Percentiles rank a stretch among this genome's conserved stretches.
phyloP scores from a whole-genome alignment of 1,140 invertebrate species.

The Zaprionus tsacasi region DNA sequence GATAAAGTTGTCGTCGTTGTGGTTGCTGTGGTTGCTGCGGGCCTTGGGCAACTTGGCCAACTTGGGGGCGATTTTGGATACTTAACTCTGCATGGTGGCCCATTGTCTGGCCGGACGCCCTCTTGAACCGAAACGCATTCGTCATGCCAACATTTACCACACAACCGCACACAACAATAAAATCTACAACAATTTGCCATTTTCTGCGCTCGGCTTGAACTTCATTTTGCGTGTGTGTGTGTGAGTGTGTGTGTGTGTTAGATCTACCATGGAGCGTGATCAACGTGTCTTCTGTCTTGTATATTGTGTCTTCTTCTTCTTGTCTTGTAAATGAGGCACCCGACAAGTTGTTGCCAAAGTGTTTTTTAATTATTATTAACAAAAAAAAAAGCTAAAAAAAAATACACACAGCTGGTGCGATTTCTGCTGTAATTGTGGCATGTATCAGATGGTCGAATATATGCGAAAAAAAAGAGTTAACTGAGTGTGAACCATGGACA shows the following conservation, averaged over 20 bases:
- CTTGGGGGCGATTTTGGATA: constrained; percentile 39
- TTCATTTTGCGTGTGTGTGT: constrained; percentile 20
- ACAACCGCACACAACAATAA: constrained; percentile 18
- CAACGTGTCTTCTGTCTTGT: background rate
- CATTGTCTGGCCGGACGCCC: constrained; percentile 28
- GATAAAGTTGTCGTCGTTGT: constrained; percentile 24
- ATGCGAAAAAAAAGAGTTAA: background rate
- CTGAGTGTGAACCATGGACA: background rate
- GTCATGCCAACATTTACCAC: constrained; percentile 22
- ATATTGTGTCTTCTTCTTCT: background rate
- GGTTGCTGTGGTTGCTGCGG: constrained; percentile 13
- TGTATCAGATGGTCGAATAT: background rate
- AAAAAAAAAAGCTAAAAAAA: constrained; percentile 19
- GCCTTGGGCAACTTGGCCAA: constrained; percentile 18
- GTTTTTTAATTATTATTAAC: constrained; percentile 75
- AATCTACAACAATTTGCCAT: constrained; percentile 35
- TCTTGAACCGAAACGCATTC: constrained; percentile 29
- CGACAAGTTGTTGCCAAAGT: constrained; percentile 70
- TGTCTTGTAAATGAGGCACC: constrained; percentile 37
- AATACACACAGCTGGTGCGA: constrained; percentile 4
- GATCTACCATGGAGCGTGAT: constrained; percentile 3
- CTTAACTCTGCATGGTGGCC: constrained; percentile 38
- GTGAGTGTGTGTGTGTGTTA: too few species aligned
- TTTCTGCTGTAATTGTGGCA: constrained; percentile 17
- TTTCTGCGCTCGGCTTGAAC: constrained; percentile 32